Evolutionary conservation across 30 jellyfish, hydroid and myxozoan genomes (phyloP).

Genomic region (Pelagia noctiluca): DNA sequence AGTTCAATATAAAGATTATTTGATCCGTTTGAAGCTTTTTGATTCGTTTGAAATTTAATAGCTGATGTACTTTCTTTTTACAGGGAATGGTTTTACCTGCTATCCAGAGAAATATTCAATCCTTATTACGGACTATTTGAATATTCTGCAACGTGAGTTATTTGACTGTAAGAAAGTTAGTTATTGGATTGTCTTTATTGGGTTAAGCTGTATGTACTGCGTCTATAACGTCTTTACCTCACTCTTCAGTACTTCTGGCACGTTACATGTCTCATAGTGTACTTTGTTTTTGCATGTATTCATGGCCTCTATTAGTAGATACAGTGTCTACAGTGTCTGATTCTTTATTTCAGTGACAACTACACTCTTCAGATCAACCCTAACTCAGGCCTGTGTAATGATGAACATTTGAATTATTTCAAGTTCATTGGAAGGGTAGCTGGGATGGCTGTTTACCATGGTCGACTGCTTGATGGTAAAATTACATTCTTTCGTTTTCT

Average conservation of each 20-base stretch:
- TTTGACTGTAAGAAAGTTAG: too few species aligned
- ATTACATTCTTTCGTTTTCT: too few species aligned
- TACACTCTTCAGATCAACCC: constrained; percentile 97
- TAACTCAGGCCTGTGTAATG: constrained; percentile 92
- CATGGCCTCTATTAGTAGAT: too few species aligned
- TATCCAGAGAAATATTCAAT: constrained; percentile 92
- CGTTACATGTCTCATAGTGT: too few species aligned
- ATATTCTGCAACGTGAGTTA: constrained; percentile 97
- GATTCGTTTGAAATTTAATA: too few species aligned
- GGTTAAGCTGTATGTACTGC: too few species aligned
- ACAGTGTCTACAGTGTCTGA: not conserved
- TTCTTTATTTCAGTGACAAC: constrained; percentile 72
- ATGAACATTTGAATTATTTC: constrained; percentile 92
- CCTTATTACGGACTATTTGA: constrained; percentile 98
- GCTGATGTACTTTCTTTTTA: not conserved
- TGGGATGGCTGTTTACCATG: constrained; percentile 99
- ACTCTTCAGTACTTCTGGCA: not conserved
- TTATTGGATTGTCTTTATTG: too few species aligned
- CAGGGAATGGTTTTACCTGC: constrained; percentile 96
- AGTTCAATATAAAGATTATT: too few species aligned
- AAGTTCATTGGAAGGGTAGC: constrained; percentile 98
- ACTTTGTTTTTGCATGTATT: too few species aligned
- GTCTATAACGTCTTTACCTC: not conserved
- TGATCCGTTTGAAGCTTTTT: too few species aligned
- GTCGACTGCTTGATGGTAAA: constrained; percentile 90